phyloP scores from a whole-genome alignment of 1,140 invertebrate genomes.

The Apis laboriosa region DNA sequence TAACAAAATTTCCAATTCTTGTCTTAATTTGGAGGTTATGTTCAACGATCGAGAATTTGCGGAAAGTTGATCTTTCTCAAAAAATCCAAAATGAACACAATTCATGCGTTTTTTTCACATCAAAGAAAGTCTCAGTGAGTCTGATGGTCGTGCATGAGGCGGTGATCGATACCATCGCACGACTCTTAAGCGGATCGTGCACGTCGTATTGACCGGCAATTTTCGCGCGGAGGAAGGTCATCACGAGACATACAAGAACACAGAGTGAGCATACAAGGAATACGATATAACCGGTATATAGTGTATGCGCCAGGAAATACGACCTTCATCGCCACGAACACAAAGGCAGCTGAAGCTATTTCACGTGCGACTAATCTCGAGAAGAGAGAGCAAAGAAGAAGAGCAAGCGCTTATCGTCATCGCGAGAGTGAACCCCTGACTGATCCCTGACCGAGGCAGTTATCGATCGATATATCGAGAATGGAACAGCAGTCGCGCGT shows the following conservation, averaged over 20 bases:
- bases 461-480: constrained; percentile 65
- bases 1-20: background rate
- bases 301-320: constrained; percentile 22
- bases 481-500: constrained; percentile 59
- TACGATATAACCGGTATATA: constrained; percentile 25
- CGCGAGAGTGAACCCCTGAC: constrained; percentile 49
- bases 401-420: constrained; percentile 49
- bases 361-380: constrained; percentile 46
- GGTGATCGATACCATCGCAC: constrained; percentile 65
- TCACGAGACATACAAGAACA: constrained; percentile 47
- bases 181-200: constrained; percentile 63
- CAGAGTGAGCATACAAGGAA: constrained; percentile 9
- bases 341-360: constrained; percentile 17
- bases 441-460: constrained; percentile 56
- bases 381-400: constrained; percentile 27
- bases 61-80: background rate
- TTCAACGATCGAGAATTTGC: background rate
- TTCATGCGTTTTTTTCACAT: constrained; percentile 32
- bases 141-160: constrained; percentile 51
- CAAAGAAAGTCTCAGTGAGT: constrained; percentile 38
- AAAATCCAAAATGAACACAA: background rate
- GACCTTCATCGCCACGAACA: constrained; percentile 33
- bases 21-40: background rate
- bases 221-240: constrained; percentile 67
- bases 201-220: constrained; percentile 64